A percentile compares a stretch with the other conserved stretches of the same genome.
Conservation (phyloP, 2,797 vertebrate genomes). For the Poeciliopsis paucimaculata region DNA sequence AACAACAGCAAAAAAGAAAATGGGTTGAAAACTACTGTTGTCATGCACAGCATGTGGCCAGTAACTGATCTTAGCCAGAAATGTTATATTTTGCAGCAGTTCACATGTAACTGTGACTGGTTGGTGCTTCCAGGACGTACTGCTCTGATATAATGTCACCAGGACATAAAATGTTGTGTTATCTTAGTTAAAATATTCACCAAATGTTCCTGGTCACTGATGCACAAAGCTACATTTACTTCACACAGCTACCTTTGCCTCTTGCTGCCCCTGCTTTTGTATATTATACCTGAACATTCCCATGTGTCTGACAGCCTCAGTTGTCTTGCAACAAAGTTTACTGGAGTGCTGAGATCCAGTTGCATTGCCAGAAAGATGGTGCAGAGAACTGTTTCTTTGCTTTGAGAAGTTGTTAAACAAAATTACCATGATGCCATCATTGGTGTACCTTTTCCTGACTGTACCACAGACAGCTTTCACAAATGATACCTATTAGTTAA, state of each 20-base stretch:
- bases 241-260: background rate
- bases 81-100: background rate
- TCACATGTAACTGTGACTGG: background rate
- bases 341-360: background rate
- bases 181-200: background rate
- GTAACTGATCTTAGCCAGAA: background rate
- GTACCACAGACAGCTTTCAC: background rate
- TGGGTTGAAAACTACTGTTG: background rate
- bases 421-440: background rate
- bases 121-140: background rate
- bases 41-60: background rate
- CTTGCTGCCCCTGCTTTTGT: background rate
- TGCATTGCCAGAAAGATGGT: background rate
- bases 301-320: background rate
- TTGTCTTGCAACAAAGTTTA: slow-evolving; percentile 4
- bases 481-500: background rate
- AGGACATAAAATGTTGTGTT: background rate
- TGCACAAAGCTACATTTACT: background rate
- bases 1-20: background rate
- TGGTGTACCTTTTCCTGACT: background rate
- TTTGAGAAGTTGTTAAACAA: background rate
- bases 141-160: background rate
- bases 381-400: background rate
- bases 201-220: background rate
- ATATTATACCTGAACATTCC: background rate